Evolutionary conservation across 2,888 invertebrate species (phyloP), one percentile per base, ranked within the genome.

Genomic region (Drosophila lutescens): DNA sequence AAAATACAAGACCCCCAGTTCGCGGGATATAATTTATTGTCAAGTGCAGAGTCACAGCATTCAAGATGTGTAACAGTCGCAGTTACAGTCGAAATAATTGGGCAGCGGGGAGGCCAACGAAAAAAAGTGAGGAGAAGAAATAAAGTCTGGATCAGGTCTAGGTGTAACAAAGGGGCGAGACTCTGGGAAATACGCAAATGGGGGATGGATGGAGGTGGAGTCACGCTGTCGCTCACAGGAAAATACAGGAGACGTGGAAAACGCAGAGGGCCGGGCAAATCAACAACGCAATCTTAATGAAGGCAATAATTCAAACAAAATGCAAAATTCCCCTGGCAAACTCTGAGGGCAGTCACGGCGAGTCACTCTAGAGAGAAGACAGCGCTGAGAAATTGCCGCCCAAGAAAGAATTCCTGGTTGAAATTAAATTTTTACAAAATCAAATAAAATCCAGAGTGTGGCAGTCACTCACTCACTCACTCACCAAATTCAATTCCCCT

Each of bases 281-380:
- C 86, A 86, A 86, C 86, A 86, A 86, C 88, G 79, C 86, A 88
- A 86, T 88, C 86, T 86, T 86, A 86, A 86, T 86, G 86, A 86
- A 84, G 86, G 86, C 86, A 86, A 88, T 86, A 86, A 86, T 86
- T 86, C 88, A 86, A 88, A 84, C 68, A 80, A 88, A 86, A 86
- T 86, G 86, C 86, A 81, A 86, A 86, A 86, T 88, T 88, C 86
- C 77, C 86, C 74, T 68, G 75, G 76, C 84, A 82, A 82, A 81
- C 71, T 80, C 71, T 78, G 82, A 75, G 78, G 77, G 74, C 79
- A 84, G 83, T 79, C 76, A 75, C 74, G 70, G 63, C 70, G 77
- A 81, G 56, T 69, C 67, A 71, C 46, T 70, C 63, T 75, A 40
- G 32, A 51, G 72, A 62, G 70, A 66, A 72, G 53, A 41, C 58